Evolutionary conservation across 2,888 invertebrate species (phyloP), one percentile per base, ranked within the genome.

Genomic region (Drosophila conformis): DNA sequence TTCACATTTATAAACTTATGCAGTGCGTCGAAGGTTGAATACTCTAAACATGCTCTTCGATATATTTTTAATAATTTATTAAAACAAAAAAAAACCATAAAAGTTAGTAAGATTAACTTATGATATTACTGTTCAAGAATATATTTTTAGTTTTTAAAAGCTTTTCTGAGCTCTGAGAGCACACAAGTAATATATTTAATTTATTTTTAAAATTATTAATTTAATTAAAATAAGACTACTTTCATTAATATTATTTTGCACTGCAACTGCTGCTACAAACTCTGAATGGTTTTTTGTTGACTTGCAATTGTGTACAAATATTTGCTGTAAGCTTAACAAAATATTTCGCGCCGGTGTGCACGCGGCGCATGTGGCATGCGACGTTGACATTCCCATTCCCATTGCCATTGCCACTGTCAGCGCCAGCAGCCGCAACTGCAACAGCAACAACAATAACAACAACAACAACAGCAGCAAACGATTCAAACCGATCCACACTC

Each of bases 321-420:
- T 67, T 72, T 46, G 78, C 67, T 60, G 56, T 76, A 75, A 82
- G 88, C 73, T 72, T 64, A 74, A 73, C 89, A 82, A 87, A 87
- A 76, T 82, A 83, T 78, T 89, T 87, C 69, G 78, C 87, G 66
- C 73, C 80, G 74, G 66, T 70, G 40, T 72, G 68, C 78, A 70
- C 67, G 81, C 69, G 70, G 73, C 54, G 80, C 82, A 78, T 74
- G 80, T 69, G 76, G 88, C 80, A 84, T 84, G 83, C 80, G 78
- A 82, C 73, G 77, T 42, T 74, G 63, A 63, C 64, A 69, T 67
- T 76, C 62, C 63, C 69, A 82, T 68, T 68, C 61, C 87, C 81
- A 75, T 31, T 67, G 61, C 58, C 64, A 62, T 57, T 62, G 56
- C 62, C 48, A 56, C 38, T 29, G 57, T 42, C 73, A 64, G 56